Evolutionary conservation across 2,888 invertebrate genomes (phyloP).

Genomic region (Diachrysia chrysitis): DNA sequence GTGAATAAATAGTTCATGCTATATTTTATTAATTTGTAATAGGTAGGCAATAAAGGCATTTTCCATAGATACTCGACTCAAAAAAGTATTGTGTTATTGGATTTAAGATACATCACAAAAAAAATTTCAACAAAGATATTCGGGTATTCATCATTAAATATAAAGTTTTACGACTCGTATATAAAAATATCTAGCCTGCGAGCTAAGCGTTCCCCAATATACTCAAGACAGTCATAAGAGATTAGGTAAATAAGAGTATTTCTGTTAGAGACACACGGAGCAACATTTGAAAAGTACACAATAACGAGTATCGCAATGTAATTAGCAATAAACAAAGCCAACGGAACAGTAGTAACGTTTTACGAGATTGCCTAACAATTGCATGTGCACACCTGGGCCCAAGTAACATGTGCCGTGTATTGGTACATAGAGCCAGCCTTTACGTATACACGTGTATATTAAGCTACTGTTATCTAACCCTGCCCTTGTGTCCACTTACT

Average conservation of each 20-base stretch:
- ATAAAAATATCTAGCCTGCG: too few species aligned
- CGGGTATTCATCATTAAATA: too few species aligned
- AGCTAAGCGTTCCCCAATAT: too few species aligned
- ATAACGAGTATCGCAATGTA: conserved; percentile 24
- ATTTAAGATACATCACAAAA: too few species aligned
- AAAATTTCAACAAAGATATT: too few species aligned
- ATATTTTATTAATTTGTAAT: too few species aligned
- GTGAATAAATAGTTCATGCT: too few species aligned
- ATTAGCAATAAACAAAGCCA: conserved; percentile 53
- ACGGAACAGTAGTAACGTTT: conserved; percentile 26
- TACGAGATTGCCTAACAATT: conserved; percentile 44
- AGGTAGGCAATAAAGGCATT: too few species aligned
- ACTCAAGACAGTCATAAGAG: not conserved
- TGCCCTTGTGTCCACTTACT: not conserved
- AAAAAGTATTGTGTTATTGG: too few species aligned
- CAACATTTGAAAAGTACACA: conserved; percentile 8
- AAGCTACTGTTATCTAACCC: not conserved
- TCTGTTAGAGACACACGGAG: not conserved
- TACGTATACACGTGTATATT: not conserved
- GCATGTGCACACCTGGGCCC: conserved; percentile 50
- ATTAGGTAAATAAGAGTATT: not conserved
- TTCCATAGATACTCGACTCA: too few species aligned
- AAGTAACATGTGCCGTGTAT: conserved; percentile 14
- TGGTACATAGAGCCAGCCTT: not conserved
- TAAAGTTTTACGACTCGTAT: too few species aligned